Evolutionary conservation across 1,140 invertebrate species (phyloP), one percentile per base, ranked within the genome.

Genomic region (Hycleus cichorii): DNA sequence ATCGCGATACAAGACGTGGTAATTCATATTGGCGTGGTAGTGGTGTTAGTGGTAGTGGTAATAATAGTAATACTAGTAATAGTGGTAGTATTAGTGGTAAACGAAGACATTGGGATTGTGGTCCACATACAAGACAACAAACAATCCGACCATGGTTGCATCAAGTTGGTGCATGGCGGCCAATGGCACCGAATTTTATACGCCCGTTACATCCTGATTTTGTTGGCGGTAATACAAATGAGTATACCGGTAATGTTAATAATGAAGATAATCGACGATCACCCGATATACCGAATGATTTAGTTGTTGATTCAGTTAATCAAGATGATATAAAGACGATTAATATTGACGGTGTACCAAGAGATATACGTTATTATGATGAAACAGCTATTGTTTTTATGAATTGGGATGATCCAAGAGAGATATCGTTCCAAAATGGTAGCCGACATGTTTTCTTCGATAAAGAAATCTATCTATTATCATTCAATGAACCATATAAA

Each of bases 281-380:
- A 39, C 48, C 48, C 25, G 64, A 58, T 11, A 11, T 24, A 40
- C 39, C 49, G 40, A n/a, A 12, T 5, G 60, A 65, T 49, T 45
- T 65, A 62, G 65, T 84, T 0, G 52, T 87, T 2, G 80, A 86
- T 12, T 80, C 80, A 48, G 83, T 86, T 8, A 75, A 81, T 26
- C 76, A 80, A 51, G 85, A 88, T 65, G 80, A 82, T 0, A 86
- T 84, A 62, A 84, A 85, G 58, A 86, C 84, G n/a, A 93, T 95
- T 26, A 84, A 85, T 40, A 94, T 96, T 51, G 92, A 95, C 71
- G 84, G 85, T 3, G 74, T 87, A 27, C 82, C 85, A 0, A 80
- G 91, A 65, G 90, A 94, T 71, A 87, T 97, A 44, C 80, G 91
- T 44, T 90, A 91, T 64, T 93, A 95, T 63, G 89, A 87, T 18